Percentiles rank a stretch among this genome's conserved stretches.
phyloP scores from a whole-genome alignment of 2,113 vertebrate species.

The Argyrosomus japonicus region DNA sequence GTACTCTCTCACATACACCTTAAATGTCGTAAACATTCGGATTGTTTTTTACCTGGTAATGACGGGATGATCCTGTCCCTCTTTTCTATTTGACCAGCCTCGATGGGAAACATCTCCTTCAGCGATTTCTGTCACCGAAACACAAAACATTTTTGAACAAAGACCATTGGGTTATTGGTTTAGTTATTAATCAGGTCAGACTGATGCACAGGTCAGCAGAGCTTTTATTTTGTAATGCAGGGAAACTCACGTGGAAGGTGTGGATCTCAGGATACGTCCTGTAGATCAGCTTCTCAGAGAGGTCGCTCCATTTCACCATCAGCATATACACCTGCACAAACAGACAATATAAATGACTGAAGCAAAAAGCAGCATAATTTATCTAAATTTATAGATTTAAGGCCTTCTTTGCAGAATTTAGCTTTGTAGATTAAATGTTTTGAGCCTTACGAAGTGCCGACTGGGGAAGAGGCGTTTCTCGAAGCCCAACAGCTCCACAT shows the following conservation, averaged over 20 bases:
- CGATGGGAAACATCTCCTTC: slow-evolving; percentile 98
- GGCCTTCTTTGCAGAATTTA: neutral
- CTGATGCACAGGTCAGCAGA: neutral
- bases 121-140: slow-evolving; percentile 87
- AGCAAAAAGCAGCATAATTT: too few species aligned
- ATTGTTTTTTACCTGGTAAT: slow-evolving; percentile 86
- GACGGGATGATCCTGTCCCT: slow-evolving; percentile 90
- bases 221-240: neutral
- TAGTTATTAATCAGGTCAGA: neutral
- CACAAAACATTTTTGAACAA: neutral
- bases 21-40: neutral
- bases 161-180: neutral
- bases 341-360: too few species aligned
- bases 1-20: neutral
- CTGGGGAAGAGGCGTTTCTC: slow-evolving; percentile 94
- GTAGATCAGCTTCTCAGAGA: slow-evolving; percentile 92
- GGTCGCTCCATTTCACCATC: slow-evolving; percentile 97
- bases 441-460: slow-evolving; percentile 92
- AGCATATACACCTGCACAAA: slow-evolving; percentile 92
- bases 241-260: slow-evolving; percentile 91
- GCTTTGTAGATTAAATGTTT: neutral
- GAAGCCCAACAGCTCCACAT: slow-evolving; percentile 93
- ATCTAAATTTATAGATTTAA: neutral
- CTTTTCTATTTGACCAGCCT: slow-evolving; percentile 90
- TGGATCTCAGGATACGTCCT: slow-evolving; percentile 93